These are phyloP conservation scores for Ochropleura plecta DNA, from an alignment of 2,888 invertebrate genomes.

Conservation along the genomic window DNA sequence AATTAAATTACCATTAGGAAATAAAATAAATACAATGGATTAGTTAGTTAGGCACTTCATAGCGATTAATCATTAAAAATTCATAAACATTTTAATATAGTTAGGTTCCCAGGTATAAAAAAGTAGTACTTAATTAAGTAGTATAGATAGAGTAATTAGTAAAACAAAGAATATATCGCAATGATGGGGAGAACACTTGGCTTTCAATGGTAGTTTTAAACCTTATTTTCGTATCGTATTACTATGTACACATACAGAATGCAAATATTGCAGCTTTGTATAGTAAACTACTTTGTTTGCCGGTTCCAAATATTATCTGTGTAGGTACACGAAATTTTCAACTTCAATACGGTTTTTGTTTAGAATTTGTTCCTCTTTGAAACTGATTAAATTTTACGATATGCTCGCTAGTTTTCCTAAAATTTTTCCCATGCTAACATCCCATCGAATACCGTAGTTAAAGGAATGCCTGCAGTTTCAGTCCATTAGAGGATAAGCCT, in stretches of 20 bases:
- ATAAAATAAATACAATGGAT: too few relatives aligned
- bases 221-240: neutral
- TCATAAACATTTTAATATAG: too few relatives aligned
- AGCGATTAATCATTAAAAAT: too few relatives aligned
- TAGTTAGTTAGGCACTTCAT: too few relatives aligned
- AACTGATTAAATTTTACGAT: conserved; percentile 8
- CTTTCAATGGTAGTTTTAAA: too few relatives aligned
- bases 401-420: conserved; percentile 9
- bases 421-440: conserved; percentile 12
- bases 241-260: neutral
- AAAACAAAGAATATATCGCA: too few relatives aligned
- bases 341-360: neutral
- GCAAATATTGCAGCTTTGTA: conserved; percentile 1
- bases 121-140: too few relatives aligned
- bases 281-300: neutral
- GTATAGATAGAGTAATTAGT: too few relatives aligned
- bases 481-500: conserved; percentile 68
- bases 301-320: neutral
- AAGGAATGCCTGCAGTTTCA: conserved; percentile 58
- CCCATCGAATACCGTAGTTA: conserved; percentile 45
- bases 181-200: too few relatives aligned
- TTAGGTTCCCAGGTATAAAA: too few relatives aligned
- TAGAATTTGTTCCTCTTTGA: neutral
- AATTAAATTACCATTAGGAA: too few relatives aligned
- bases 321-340: neutral